Conservation (phyloP, 2,113 vertebrate genomes). For the Dicrurus megarhynchus region DNA sequence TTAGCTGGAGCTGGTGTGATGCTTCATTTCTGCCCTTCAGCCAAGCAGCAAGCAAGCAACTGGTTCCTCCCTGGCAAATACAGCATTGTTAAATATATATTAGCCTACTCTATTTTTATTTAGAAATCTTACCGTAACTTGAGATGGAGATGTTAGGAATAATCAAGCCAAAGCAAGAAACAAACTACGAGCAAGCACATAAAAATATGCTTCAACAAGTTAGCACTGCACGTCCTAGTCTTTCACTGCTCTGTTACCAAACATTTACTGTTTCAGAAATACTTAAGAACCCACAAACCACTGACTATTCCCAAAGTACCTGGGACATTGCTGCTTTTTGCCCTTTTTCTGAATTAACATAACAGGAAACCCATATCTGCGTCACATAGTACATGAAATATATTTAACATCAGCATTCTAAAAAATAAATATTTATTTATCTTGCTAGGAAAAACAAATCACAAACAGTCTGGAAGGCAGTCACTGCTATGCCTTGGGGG, state of each 20-base stretch:
- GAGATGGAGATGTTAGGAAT: background rate
- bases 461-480: background rate
- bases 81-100: background rate
- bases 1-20: background rate
- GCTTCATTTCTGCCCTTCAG: background rate
- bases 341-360: background rate
- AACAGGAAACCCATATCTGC: conserved; percentile 8
- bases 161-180: conserved; percentile 1
- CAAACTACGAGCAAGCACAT: background rate
- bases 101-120: conserved; percentile 1
- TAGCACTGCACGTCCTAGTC: background rate
- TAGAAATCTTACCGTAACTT: background rate
- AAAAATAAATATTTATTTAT: conserved; percentile 20
- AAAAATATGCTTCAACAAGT: background rate
- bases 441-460: background rate
- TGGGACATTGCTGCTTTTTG: background rate
- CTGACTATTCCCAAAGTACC: background rate
- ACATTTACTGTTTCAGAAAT: conserved; percentile 12
- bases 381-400: background rate
- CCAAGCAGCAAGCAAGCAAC: background rate
- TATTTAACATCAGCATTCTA: background rate
- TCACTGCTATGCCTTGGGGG: background rate
- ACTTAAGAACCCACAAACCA: background rate
- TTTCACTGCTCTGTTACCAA: background rate
- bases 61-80: background rate